These are phyloP conservation scores for Coecobrya sp. DNA, from an alignment of 2,888 invertebrate species.

Conservation along the genomic window DNA sequence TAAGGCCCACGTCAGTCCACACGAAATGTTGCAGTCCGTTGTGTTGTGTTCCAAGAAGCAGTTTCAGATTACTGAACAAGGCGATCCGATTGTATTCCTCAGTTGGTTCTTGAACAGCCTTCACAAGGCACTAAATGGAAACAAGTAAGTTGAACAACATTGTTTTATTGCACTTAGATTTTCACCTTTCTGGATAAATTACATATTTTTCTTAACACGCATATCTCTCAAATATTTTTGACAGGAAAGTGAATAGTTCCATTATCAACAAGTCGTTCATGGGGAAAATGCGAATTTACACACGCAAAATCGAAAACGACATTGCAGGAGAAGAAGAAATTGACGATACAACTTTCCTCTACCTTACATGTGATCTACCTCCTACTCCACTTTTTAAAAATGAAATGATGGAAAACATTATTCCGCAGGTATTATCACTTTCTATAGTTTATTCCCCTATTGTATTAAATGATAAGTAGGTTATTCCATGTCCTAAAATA, in stretches of 20 bases:
- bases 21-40: conserved; percentile 99
- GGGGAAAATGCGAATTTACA: conserved; percentile 96
- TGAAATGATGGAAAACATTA: conserved; percentile 99
- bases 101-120: conserved; percentile 99
- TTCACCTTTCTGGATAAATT: no score
- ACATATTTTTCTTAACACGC: no score
- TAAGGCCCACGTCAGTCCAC: conserved; percentile 99
- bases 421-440: conserved; percentile 94
- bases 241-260: conserved; percentile 92
- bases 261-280: conserved; percentile 98
- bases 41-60: conserved; percentile 98
- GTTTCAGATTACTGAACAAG: conserved; percentile 99
- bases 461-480: conserved; percentile 30
- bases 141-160: conserved; percentile 90
- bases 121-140: conserved; percentile 97
- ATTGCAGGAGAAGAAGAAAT: conserved; percentile 95
- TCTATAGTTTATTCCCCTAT: no score
- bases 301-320: conserved; percentile 97
- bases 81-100: conserved; percentile 99
- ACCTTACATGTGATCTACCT: conserved; percentile 98
- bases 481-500: not conserved
- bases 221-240: no score
- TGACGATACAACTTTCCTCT: conserved; percentile 97
- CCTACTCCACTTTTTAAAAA: conserved; percentile 99
- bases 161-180: no score